These are phyloP conservation scores for Phanerotoma sp. DNA, from an alignment of 2,888 invertebrate genomes.

Conservation along the genomic window DNA sequence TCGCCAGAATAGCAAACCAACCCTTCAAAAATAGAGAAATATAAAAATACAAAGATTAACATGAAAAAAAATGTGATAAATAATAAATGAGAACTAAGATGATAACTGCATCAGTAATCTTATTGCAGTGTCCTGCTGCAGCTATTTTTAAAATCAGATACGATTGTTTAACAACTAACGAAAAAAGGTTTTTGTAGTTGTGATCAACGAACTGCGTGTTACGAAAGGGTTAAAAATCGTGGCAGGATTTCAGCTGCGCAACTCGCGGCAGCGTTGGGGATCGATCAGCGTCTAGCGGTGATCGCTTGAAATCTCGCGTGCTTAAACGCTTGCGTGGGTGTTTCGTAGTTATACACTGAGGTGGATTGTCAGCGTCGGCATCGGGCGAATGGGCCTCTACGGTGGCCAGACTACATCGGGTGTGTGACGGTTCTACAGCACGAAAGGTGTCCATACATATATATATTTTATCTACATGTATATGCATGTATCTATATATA, in stretches of 20 bases:
- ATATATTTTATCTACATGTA: too few relatives aligned
- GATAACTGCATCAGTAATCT: too few relatives aligned
- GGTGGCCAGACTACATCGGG: background rate
- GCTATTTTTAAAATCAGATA: too few relatives aligned
- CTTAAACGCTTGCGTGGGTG: conserved; percentile 17
- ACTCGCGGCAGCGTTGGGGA: conserved; percentile 14
- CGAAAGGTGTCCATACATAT: conserved; percentile 9
- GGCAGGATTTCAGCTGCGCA: conserved; percentile 2
- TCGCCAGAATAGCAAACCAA: background rate
- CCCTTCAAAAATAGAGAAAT: too few relatives aligned
- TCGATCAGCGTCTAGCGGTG: conserved; percentile 23
- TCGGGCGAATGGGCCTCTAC: conserved; percentile 9
- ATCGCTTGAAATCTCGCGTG: conserved; percentile 31
- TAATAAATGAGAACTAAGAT: too few relatives aligned
- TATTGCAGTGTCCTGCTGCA: too few relatives aligned
- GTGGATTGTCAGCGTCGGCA: conserved; percentile 2
- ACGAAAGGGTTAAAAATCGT: conserved; percentile 9
- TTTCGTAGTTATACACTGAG: conserved; percentile 6
- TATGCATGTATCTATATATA: conserved; percentile 4
- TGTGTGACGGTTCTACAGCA: conserved; percentile 6
- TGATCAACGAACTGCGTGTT: conserved; percentile 3
- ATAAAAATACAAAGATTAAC: too few relatives aligned
- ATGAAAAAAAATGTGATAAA: too few relatives aligned
- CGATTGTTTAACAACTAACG: too few relatives aligned
- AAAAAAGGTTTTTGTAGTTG: too few relatives aligned